phyloP scores from a whole-genome alignment of 1,140 invertebrate species.

The Panulirus ornatus region DNA sequence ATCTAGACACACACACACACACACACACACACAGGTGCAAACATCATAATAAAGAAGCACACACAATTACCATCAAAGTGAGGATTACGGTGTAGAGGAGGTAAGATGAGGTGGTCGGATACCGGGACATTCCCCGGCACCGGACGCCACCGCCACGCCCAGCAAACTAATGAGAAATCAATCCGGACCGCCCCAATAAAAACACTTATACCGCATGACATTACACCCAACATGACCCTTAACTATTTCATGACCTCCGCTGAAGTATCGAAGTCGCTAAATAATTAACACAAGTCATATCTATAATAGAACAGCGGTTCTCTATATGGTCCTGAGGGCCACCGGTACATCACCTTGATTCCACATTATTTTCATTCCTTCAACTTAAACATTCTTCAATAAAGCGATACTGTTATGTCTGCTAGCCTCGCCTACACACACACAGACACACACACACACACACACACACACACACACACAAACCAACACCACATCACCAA shows the following conservation, averaged over 20 bases:
- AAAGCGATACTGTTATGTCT: neutral
- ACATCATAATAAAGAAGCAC: neutral
- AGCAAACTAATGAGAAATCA: slow-evolving; percentile 11
- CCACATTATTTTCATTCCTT: neutral
- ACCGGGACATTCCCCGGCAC: neutral
- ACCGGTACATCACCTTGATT: neutral
- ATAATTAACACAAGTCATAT: neutral
- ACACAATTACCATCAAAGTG: neutral
- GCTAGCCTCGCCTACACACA: neutral
- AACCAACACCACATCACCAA: neutral
- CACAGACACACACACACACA: neutral
- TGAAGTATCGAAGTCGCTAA: slow-evolving; percentile 15
- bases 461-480: neutral
- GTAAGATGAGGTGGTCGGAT: neutral
- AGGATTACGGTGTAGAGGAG: neutral
- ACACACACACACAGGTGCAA: neutral
- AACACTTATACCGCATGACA: slow-evolving; percentile 1
- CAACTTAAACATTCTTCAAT: too few relatives aligned
- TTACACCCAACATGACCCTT: slow-evolving; percentile 9
- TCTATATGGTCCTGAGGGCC: neutral
- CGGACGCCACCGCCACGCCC: neutral
- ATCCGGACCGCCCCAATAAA: neutral
- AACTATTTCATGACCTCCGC: slow-evolving; percentile 1
- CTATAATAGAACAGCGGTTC: neutral
- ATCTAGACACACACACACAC: neutral